Evolutionary conservation across 2,797 vertebrate species (phyloP).

Genomic region (Arctocebus calabarensis): DNA sequence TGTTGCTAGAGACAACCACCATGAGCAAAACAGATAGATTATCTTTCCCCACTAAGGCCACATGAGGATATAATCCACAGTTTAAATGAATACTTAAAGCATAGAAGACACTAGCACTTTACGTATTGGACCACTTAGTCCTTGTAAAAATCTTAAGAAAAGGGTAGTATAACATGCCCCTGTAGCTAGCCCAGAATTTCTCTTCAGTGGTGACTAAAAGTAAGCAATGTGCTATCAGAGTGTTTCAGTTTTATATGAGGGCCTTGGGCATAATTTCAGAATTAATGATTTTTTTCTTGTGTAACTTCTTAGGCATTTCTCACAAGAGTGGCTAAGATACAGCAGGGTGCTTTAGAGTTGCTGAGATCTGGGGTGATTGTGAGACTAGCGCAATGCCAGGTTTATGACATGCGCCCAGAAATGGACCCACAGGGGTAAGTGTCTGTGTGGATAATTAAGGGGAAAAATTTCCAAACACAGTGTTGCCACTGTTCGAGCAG

Average conservation of each 20-base stretch:
- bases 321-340: slow-evolving; percentile 96
- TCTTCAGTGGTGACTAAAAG: background rate
- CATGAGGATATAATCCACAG: background rate
- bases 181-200: background rate
- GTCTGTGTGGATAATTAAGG: background rate
- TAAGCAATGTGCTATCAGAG: background rate
- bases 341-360: slow-evolving; percentile 95
- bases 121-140: background rate
- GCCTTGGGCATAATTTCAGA: background rate
- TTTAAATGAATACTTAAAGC: background rate
- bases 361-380: slow-evolving; percentile 95
- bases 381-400: slow-evolving; percentile 96
- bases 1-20: background rate
- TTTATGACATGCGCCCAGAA: slow-evolving; percentile 98
- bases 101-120: background rate
- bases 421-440: slow-evolving; percentile 94
- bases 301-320: slow-evolving; percentile 92
- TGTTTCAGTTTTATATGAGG: background rate
- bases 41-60: background rate
- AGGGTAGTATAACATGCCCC: background rate
- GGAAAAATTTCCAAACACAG: background rate
- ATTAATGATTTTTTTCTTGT: slow-evolving; percentile 49
- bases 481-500: slow-evolving; percentile 1
- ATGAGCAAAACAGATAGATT: background rate
- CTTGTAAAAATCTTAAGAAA: background rate